phyloP scores from a whole-genome alignment of 2,888 invertebrate species.

The Matsumyia berberina region DNA sequence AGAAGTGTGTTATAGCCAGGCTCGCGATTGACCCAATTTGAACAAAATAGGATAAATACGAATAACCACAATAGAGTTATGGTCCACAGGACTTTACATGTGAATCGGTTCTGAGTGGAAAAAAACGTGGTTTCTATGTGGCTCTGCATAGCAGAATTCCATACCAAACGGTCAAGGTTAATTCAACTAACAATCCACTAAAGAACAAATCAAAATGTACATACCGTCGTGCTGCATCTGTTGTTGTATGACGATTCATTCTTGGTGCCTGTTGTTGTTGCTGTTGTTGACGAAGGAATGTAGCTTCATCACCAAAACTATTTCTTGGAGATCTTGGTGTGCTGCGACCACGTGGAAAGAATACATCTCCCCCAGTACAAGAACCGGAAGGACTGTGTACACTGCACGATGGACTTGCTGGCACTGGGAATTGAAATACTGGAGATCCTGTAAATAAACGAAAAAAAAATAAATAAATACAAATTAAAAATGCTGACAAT shows the following conservation, averaged over 20 bases:
- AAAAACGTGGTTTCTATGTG: too few species aligned
- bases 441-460: slow-evolving; percentile 81
- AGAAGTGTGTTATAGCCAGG: too few species aligned
- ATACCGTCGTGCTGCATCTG: slow-evolving; percentile 83
- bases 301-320: slow-evolving; percentile 82
- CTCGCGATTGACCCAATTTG: too few species aligned
- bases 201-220: slow-evolving; percentile 51
- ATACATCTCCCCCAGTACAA: slow-evolving; percentile 82
- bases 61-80: too few species aligned
- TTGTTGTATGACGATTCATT: slow-evolving; percentile 81
- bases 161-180: background rate
- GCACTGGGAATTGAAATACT: slow-evolving; percentile 83
- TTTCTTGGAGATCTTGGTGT: slow-evolving; percentile 82
- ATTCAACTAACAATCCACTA: background rate
- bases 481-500: slow-evolving; percentile 29
- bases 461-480: slow-evolving; percentile 29
- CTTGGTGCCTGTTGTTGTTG: slow-evolving; percentile 69
- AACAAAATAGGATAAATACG: too few species aligned
- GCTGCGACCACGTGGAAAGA: slow-evolving; percentile 82
- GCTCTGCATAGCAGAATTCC: background rate
- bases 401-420: slow-evolving; percentile 83
- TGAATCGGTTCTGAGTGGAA: too few species aligned
- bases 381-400: slow-evolving; percentile 80
- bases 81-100: too few species aligned
- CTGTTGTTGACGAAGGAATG: slow-evolving; percentile 81